Percentiles rank a stretch among this genome's conserved stretches.
Evolutionary conservation across 2,888 invertebrate genomes (phyloP).

Genomic region (Microctonus aethiopoides): DNA sequence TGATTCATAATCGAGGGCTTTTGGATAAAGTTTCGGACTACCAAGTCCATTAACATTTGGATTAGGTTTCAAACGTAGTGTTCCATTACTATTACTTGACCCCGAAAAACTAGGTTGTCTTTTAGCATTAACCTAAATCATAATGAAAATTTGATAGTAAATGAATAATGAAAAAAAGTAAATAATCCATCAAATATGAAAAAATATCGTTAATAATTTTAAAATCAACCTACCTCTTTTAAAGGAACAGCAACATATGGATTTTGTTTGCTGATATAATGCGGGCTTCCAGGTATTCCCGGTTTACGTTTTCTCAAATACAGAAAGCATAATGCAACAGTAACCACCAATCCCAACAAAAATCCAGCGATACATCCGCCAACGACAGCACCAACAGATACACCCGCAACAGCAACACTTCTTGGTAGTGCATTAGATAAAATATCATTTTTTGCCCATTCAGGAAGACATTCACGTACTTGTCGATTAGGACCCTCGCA

Average conservation of each 20-base stretch:
- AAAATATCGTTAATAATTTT: conserved; percentile 37
- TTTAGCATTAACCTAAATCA: conserved; percentile 67
- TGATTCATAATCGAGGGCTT: conserved; percentile 81
- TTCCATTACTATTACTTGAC: conserved; percentile 69
- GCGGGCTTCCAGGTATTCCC: conserved; percentile 80
- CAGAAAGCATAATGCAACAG: conserved; percentile 67
- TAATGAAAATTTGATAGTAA: no score
- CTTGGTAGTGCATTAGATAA: conserved; percentile 48
- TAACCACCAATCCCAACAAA: conserved; percentile 64
- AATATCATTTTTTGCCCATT: conserved; percentile 58
- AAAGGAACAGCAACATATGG: conserved; percentile 86
- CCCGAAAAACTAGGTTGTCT: conserved; percentile 80
- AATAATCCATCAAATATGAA: conserved; percentile 36
- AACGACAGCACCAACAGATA: conserved; percentile 70
- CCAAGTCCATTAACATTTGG: conserved; percentile 67
- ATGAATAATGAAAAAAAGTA: neutral
- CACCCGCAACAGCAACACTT: conserved; percentile 56
- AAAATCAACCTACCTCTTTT: conserved; percentile 74
- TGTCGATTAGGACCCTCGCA: conserved; percentile 80
- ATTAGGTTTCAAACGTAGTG: conserved; percentile 71
- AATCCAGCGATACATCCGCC: conserved; percentile 68
- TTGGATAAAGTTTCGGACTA: conserved; percentile 77
- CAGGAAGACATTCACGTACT: conserved; percentile 73
- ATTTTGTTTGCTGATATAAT: conserved; percentile 86
- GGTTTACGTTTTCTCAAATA: conserved; percentile 69